These are phyloP conservation scores for Scaptodrosophila latifasciaeformis DNA, from an alignment of 2,888 invertebrate species.

Conservation along the genomic window DNA sequence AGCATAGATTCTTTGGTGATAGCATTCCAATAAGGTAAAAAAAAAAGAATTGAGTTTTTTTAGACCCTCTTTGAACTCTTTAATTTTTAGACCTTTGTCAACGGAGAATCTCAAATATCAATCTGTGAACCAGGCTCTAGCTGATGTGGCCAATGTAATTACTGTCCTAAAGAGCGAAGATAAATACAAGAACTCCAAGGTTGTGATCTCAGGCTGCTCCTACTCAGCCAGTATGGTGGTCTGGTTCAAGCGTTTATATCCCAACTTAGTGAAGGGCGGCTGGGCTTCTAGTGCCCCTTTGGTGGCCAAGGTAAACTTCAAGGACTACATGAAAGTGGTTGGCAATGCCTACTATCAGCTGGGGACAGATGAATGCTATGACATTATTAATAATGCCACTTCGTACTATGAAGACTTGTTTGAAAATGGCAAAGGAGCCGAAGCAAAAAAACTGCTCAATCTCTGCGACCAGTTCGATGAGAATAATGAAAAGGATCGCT, in stretches of 20 bases:
- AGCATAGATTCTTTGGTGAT: slow-evolving; percentile 86
- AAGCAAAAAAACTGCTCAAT: slow-evolving; percentile 45
- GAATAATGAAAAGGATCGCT: slow-evolving; percentile 40
- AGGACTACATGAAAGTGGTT: slow-evolving; percentile 63
- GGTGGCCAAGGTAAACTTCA: slow-evolving; percentile 78
- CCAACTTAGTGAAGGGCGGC: slow-evolving; percentile 77
- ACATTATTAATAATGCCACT: slow-evolving; percentile 51
- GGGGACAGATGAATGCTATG: slow-evolving; percentile 53
- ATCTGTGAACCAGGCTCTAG: slow-evolving; percentile 79
- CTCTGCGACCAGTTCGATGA: slow-evolving; percentile 51
- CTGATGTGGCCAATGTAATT: slow-evolving; percentile 80
- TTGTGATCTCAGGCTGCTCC: slow-evolving; percentile 79
- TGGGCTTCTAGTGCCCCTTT: slow-evolving; percentile 81
- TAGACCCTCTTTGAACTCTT: neutral
- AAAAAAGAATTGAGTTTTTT: neutral
- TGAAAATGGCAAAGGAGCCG: slow-evolving; percentile 20
- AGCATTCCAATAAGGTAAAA: slow-evolving; percentile 82
- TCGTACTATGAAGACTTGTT: slow-evolving; percentile 45
- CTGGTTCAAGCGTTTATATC: slow-evolving; percentile 80
- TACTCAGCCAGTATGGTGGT: slow-evolving; percentile 81
- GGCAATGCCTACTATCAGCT: slow-evolving; percentile 46
- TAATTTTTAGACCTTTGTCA: slow-evolving; percentile 25
- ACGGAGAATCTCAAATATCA: slow-evolving; percentile 77
- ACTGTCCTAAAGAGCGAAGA: slow-evolving; percentile 55
- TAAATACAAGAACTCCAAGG: slow-evolving; percentile 65